Base-by-base conservation (phyloP, 2,113 vertebrate species). In the Falco punctatus region DNA sequence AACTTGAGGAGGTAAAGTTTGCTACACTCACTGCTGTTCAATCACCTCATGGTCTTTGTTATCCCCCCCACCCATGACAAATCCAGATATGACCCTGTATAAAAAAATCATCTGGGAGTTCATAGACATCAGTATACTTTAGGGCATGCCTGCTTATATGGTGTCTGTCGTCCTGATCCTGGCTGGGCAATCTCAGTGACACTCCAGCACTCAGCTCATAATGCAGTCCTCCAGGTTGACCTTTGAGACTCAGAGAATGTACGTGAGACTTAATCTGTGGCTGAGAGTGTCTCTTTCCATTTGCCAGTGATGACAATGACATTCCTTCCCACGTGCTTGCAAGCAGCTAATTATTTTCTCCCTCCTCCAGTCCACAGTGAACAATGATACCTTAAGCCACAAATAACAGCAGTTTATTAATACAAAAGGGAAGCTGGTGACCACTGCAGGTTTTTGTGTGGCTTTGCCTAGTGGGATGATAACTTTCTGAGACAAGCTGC, bases 311-410 rank as follows among this genome's bases (percentile, higher is more conserved):
- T 38, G 48, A 61, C 32, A 65, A 69, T 0, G 3, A 86, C 73
- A 81, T 96, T 88, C 51, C 38, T 88, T 88, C 74, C 59, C 65
- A 88, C 1, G 0, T 59, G 42, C n/a, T 54, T 86, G 30, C 42
- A 67, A 86, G 67, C 6, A 62, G 33, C 71, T 92, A 93, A 94
- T 96, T 90, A 72, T 81, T 92, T 94, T 79, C 62, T 93, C 24
- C 49, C 24, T 88, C 32, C 55, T 86, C 30, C 74, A 72, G 52
- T 52, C 52, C 38, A 46, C 67, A 73, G n/a, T 65, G 51, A 94
- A 13, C 51, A 93, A 66, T 73, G 20, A 49, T 77, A 69, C 40
- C n/a, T 91, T 69, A 88, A 92, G 16, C 65, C 70, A 87, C 62
- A 91, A 84, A 72, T 75, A 81, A 35, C n/a, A 59, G 11, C 30